Conservation (phyloP, 2,797 vertebrate genomes). For the Pelobates cultripes region DNA sequence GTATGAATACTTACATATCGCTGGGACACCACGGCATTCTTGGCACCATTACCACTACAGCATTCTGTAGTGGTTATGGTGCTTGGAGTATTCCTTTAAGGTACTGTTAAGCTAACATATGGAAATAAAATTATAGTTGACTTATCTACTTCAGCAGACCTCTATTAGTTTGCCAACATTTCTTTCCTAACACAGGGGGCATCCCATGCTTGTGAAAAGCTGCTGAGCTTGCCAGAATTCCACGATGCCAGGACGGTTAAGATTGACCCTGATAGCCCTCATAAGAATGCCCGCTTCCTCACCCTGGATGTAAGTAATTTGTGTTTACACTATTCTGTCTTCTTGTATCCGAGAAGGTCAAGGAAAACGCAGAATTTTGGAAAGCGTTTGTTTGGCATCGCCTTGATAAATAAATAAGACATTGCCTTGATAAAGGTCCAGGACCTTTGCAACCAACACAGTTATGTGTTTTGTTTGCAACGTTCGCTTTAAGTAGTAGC, state of each 20-base stretch:
- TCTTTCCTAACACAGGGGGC: constrained; percentile 76
- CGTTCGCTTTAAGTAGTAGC: too few relatives aligned
- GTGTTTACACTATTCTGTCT: constrained; percentile 39
- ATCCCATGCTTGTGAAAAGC: constrained; percentile 70
- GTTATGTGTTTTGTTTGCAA: too few relatives aligned
- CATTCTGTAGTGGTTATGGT: too few relatives aligned
- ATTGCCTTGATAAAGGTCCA: neutral
- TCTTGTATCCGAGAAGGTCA: constrained; percentile 83
- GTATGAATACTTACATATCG: too few relatives aligned
- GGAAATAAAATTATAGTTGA: too few relatives aligned
- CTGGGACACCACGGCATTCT: too few relatives aligned
- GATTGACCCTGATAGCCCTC: constrained; percentile 88
- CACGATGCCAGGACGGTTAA: constrained; percentile 79
- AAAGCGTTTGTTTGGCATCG: constrained; percentile 82
- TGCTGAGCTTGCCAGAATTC: constrained; percentile 78
- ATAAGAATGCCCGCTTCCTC: constrained; percentile 82
- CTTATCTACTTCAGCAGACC: too few relatives aligned
- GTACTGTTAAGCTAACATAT: too few relatives aligned
- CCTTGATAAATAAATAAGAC: constrained; percentile 85
- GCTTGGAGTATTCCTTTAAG: too few relatives aligned
- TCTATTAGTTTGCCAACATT: neutral
- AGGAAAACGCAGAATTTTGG: constrained; percentile 82
- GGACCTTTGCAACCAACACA: too few relatives aligned
- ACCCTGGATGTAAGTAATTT: constrained; percentile 81
- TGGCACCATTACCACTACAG: too few relatives aligned